Base-by-base conservation (phyloP, 2,797 vertebrate genomes). In the Huso huso region DNA sequence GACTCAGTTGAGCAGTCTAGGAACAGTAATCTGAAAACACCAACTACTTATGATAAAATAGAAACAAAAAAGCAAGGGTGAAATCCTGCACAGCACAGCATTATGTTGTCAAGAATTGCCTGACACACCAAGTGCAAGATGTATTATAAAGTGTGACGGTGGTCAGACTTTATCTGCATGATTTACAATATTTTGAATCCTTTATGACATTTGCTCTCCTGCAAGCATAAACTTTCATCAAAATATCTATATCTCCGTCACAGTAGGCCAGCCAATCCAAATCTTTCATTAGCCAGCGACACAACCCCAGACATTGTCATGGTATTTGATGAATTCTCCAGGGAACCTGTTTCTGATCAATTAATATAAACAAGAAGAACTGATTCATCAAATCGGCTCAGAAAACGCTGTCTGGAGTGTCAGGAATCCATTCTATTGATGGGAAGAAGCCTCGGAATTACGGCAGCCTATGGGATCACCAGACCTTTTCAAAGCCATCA, bases 401-500 rank as follows among this genome's bases (percentile, higher is more conserved):
- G 87, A 89, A 73, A 73, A 90, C 87, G 85, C 80, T 86, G 82
- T 90, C 86, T 88, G 82, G 88, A 85, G 86, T 88, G 88, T 88
- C 87, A 89, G 85, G 87, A 89, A 89, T 87, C 87, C 87, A 88
- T 88, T 87, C 87, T 87, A 92, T 90, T 81, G 86, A 91, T 85
- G 87, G 87, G 84, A 81, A 82, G 87, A 88, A 88, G 88, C 88
- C 86, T 84, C 84, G 85, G 88, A 90, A 89, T 92, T 73, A 89
- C 82, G 81, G 82, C 82, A 91, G 87, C 90, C 90, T 89, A 86
- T 91, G 89, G 90, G 90, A 92, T 93, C 90, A 90, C 82, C 83
- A 91, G 88, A 91, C 90, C 90, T 92, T 92, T 92, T 90, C 89
- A 91, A 90, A 91, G 89, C 88, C 83, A 83, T 91, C 87, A 92